phyloP scores from a whole-genome alignment of 2,888 invertebrate genomes.

The Aspidiotus destructor region DNA sequence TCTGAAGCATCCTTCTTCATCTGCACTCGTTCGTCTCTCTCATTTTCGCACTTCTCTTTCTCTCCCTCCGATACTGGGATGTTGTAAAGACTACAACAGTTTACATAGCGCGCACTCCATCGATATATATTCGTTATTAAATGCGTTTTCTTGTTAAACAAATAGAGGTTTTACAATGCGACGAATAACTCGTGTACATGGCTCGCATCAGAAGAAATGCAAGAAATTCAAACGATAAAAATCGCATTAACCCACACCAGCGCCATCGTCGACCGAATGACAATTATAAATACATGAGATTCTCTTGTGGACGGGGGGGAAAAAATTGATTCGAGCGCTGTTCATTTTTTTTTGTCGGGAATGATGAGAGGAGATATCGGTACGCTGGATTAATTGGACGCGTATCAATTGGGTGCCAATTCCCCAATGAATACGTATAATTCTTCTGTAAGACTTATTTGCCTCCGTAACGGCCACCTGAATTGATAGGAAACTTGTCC shows the following conservation, averaged over 20 bases:
- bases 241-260: slow-evolving; percentile 29
- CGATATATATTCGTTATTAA: slow-evolving; percentile 21
- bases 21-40: slow-evolving; percentile 8
- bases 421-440: too few species aligned
- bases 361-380: too few species aligned
- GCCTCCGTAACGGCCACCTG: too few species aligned
- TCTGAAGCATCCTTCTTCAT: slow-evolving; percentile 25
- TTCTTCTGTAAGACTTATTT: too few species aligned
- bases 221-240: slow-evolving; percentile 17
- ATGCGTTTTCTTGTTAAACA: slow-evolving; percentile 30
- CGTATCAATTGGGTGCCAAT: too few species aligned
- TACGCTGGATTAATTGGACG: too few species aligned
- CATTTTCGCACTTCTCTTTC: slow-evolving; percentile 11
- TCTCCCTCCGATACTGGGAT: slow-evolving; percentile 6
- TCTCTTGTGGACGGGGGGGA: slow-evolving; percentile 1
- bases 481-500: too few species aligned
- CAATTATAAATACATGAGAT: slow-evolving; percentile 14
- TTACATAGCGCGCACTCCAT: slow-evolving; percentile 10
- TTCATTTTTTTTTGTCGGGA: too few species aligned
- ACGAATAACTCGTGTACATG: slow-evolving; percentile 15
- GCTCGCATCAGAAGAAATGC: slow-evolving; percentile 1
- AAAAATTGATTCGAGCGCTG: too few species aligned
- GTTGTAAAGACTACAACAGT: neutral
- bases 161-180: slow-evolving; percentile 22
- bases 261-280: slow-evolving; percentile 15